phyloP scores from a whole-genome alignment of 2,113 vertebrate genomes.

The Corydoras maculifer region DNA sequence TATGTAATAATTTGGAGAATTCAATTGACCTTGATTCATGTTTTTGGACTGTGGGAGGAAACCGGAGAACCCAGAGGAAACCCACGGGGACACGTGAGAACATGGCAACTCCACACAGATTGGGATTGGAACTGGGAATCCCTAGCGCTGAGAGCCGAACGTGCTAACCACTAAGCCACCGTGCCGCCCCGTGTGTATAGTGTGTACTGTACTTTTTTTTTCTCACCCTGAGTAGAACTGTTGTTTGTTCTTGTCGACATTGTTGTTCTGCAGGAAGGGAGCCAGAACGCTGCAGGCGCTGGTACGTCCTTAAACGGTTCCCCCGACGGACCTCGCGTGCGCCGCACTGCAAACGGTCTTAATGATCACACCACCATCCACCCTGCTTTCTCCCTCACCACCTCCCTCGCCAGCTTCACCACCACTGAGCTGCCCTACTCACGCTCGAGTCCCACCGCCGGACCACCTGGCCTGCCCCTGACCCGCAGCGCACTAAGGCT shows the following conservation, averaged over 20 bases:
- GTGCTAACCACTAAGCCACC: no score
- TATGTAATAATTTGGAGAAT: no score
- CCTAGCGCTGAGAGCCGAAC: no score
- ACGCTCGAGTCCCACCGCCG: neutral
- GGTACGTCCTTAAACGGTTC: conserved; percentile 46
- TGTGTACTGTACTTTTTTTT: no score
- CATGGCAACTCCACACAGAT: no score
- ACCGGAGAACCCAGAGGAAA: no score
- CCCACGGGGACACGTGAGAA: no score
- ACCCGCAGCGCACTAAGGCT: conserved; percentile 56
- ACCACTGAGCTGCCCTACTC: conserved; percentile 6
- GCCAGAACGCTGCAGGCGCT: conserved; percentile 50
- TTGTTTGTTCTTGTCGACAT: neutral
- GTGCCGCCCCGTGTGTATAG: no score
- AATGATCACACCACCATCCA: conserved; percentile 63
- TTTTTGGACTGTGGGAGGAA: no score
- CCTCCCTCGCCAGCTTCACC: conserved; percentile 44
- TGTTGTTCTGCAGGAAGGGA: conserved; percentile 61
- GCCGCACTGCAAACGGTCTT: conserved; percentile 70
- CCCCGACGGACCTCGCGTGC: conserved; percentile 45
- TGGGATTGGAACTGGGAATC: no score
- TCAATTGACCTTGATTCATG: no score
- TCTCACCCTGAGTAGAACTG: neutral
- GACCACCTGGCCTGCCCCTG: conserved; percentile 48
- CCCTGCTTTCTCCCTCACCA: conserved; percentile 58